These are phyloP conservation scores for Muscicapa adusta DNA, from an alignment of 2,113 vertebrate genomes.

Conservation along the genomic window DNA sequence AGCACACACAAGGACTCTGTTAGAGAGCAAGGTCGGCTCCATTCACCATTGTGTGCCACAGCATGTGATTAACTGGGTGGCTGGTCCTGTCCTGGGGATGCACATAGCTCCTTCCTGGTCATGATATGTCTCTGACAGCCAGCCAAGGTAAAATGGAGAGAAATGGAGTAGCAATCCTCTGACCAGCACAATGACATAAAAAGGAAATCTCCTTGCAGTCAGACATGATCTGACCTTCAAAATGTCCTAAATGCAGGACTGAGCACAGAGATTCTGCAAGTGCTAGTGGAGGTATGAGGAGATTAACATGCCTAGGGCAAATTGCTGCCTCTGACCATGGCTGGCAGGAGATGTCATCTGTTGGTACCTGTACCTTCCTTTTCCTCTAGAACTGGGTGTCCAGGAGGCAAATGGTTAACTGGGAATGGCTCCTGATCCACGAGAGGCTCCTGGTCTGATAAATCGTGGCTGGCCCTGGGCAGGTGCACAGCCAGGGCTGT, in stretches of 20 bases:
- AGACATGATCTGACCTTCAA: background rate
- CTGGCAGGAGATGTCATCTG: background rate
- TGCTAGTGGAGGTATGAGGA: background rate
- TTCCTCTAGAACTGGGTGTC: background rate
- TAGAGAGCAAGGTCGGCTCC: background rate
- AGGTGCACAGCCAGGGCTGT: background rate
- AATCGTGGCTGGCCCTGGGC: rapidly evolving
- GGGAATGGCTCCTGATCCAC: background rate
- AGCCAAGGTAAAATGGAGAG: background rate
- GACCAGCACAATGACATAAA: background rate
- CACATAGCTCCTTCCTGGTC: background rate
- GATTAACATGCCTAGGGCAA: background rate
- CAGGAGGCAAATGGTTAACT: background rate
- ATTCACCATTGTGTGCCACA: background rate
- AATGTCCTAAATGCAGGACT: background rate
- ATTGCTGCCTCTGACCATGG: background rate
- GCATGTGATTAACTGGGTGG: background rate
- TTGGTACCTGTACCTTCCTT: background rate
- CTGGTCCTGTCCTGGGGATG: background rate
- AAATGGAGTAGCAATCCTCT: background rate
- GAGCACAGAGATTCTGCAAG: background rate
- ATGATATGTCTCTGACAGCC: background rate
- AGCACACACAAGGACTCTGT: background rate
- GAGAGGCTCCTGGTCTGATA: background rate
- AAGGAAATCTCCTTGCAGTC: background rate